Percentiles rank a stretch among this genome's conserved stretches.
Conservation (phyloP, 2,113 vertebrate species). For the rabbit (Oryctolagus cuniculus) region DNA sequence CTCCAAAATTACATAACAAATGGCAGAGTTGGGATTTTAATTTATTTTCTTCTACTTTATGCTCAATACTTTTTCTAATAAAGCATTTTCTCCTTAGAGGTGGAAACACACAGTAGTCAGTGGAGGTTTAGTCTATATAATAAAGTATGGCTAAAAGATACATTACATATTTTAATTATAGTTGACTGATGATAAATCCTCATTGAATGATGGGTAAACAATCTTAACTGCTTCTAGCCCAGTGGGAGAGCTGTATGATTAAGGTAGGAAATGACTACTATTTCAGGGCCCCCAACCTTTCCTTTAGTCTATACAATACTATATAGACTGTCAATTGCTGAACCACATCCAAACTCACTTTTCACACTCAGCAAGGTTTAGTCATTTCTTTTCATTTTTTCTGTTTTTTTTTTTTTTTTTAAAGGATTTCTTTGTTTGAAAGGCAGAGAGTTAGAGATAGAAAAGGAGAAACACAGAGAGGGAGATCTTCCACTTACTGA, state of each 20-base stretch:
- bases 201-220: not conserved
- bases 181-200: not conserved
- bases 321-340: not conserved
- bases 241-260: not conserved
- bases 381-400: not conserved
- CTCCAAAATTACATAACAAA: not conserved
- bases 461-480: too few relatives aligned
- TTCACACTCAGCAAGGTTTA: not conserved
- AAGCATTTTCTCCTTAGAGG: not conserved
- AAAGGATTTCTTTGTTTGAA: too few relatives aligned
- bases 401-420: too few relatives aligned
- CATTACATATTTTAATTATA: not conserved
- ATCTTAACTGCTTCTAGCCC: not conserved
- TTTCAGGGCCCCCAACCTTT: not conserved
- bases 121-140: not conserved
- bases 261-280: not conserved
- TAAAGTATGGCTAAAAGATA: not conserved
- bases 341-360: not conserved
- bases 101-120: not conserved
- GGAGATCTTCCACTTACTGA: too few relatives aligned
- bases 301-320: not conserved
- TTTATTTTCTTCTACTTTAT: not conserved
- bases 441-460: too few relatives aligned
- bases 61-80: not conserved
- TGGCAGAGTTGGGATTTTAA: not conserved